Evolutionary conservation across 2,113 vertebrate species (phyloP).

Genomic region (Cyanoramphus novaezelandiae): DNA sequence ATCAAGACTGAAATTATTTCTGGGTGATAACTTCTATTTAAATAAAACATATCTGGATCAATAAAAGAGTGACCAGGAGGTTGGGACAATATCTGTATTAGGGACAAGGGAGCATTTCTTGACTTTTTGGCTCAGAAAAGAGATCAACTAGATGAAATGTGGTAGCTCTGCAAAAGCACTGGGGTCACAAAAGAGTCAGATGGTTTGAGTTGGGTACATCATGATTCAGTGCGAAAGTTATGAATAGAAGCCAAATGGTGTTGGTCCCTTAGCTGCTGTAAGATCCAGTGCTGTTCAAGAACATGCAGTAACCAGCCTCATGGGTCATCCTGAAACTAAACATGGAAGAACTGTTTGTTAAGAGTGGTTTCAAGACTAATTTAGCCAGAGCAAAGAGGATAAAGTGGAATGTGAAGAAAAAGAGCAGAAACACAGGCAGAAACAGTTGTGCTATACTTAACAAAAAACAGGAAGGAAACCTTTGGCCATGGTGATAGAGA

Average conservation of each 20-base stretch:
- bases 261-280: background rate
- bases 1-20: background rate
- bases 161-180: background rate
- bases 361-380: background rate
- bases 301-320: background rate
- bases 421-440: background rate
- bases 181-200: background rate
- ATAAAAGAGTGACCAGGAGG: background rate
- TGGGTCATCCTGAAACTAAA: background rate
- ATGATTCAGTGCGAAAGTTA: background rate
- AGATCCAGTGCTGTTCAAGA: background rate
- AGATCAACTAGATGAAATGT: background rate
- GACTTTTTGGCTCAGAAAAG: background rate
- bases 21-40: background rate
- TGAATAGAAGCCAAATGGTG: background rate
- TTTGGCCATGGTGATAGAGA: background rate
- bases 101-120: background rate
- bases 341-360: background rate
- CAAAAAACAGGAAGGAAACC: background rate
- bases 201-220: background rate
- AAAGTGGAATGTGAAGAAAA: background rate
- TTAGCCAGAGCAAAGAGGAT: background rate
- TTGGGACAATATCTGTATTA: background rate
- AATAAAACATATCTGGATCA: background rate
- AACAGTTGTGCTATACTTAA: background rate